Base-by-base conservation (phyloP, 2,888 invertebrate genomes). In the Cataglyphis cursor region DNA sequence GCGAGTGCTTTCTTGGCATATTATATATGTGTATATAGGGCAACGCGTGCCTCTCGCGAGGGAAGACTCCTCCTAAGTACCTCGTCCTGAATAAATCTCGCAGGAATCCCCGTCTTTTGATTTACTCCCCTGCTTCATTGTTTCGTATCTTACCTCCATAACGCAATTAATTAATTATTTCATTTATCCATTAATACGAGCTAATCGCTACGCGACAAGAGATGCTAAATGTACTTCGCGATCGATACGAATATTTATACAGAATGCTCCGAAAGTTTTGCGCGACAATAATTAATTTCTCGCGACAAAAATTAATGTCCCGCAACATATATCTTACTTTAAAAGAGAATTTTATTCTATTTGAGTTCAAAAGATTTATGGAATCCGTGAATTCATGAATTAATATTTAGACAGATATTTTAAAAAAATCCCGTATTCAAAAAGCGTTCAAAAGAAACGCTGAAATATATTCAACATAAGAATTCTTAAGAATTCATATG, bases 1-100 rank as follows among this genome's bases (percentile, higher is more conserved):
- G 59, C 72, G 73, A 72, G 73, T 72, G 73, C 78, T 80, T 80
- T 65, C 54, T 82, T 54, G 10, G 44, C 54, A 65, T 65, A 80
- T 41, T 65, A 21, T 80, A 76, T 48, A 80, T 57, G 73, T 73
- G 66, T 75, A 87, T 66, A 87, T 61, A 31, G 59, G 78, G 81
- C 83, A 74, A 82, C 75, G 59, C 75, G 59, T 72, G 85, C 82
- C 76, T 76, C 83, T 84, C 81, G 82, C 84, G 82, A 89, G 87
- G 90, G 90, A 89, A 89, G 89, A 90, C 90, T 84, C 84, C 72
- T 85, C 81, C 86, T 81, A 72, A 57, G 35, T 59, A 80, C 44
- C 44, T 80, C 72, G 28, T 78, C 73, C 59, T 78, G 59, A 59
- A 72, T 78, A 84, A 78, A 82, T 75, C 65, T 75, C 54, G 31